Evolutionary conservation across 2,797 vertebrate species (phyloP).

Genomic region (Sebastes wilsoni): DNA sequence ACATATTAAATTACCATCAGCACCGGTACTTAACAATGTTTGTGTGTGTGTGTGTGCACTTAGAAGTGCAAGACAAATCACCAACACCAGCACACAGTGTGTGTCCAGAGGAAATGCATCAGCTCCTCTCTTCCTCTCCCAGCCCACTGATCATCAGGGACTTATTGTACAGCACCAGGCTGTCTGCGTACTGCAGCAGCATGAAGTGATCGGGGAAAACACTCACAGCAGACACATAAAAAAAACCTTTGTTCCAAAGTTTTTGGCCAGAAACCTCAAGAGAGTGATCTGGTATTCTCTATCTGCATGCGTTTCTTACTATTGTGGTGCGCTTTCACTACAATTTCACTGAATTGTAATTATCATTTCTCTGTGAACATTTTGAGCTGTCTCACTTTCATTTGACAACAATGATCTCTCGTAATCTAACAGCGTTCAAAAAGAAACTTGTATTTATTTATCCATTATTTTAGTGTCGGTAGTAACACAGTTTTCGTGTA

Average conservation of each 20-base stretch:
- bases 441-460: background rate
- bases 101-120: slow-evolving; percentile 71
- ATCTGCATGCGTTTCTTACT: background rate
- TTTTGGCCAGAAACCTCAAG: slow-evolving; percentile 2
- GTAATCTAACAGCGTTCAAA: background rate
- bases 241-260: slow-evolving; percentile 31
- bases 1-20: slow-evolving; percentile 70
- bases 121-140: slow-evolving; percentile 62
- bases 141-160: slow-evolving; percentile 61
- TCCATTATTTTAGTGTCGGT: background rate
- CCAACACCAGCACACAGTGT: slow-evolving; percentile 37
- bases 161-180: slow-evolving; percentile 46
- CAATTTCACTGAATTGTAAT: background rate
- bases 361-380: slow-evolving; percentile 7
- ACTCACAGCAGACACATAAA: slow-evolving; percentile 25
- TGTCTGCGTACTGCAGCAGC: slow-evolving; percentile 38
- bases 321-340: background rate
- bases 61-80: slow-evolving; percentile 54
- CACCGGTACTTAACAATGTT: slow-evolving; percentile 2
- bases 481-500: background rate
- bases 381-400: slow-evolving; percentile 5
- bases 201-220: slow-evolving; percentile 44
- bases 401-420: background rate
- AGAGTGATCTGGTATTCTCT: slow-evolving; percentile 15
- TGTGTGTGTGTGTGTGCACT: background rate